Evolutionary conservation across 2,888 invertebrate species (phyloP), one percentile per base, ranked within the genome.

Genomic region (Hyposoter dolosus): DNA sequence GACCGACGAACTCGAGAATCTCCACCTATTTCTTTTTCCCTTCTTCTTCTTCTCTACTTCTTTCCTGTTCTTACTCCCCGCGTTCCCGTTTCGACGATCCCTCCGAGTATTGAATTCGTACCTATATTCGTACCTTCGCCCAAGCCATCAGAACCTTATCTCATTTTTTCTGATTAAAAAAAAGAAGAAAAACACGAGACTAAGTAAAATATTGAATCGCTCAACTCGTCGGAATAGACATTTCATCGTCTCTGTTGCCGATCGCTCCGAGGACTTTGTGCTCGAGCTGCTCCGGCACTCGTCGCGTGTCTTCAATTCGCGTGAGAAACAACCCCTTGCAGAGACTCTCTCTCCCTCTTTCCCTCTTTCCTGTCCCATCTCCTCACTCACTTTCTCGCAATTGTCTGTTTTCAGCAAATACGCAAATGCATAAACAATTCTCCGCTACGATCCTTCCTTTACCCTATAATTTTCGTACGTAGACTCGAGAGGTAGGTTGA

Each of bases 261-360:
- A 69, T 40, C 35, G 66, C 47, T 17, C 10, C 40, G 50, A 72
- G 69, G 28, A 69, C 32, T 80, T 15, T 53, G 45, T 53, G 45
- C 63, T 43, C 50, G 66, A 40, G 65, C 63, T 71, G 43, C 69
- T 50, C 43, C 74, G 28, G 28, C 28, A 53, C 50, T 75, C 69
- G 74, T 84, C 84, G 86, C 86, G 86, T 86, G 86, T 77, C 83
- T 68, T 68, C 60, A 50, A 75, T 66, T 88, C 88, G 88, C 89
- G 90, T 90, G 90, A 90, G 89, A 90, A 90, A 88, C 88, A 88
- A 88, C 89, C 88, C 88, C 87, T 86, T 65, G 84, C 82, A 60
- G 65, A 45, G 65, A 53, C 69, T 53, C 72, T 28, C 35, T 79
- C 65, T 78, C 82, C 19, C 50, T 35, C 40, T 66, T 79, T 56